Base-by-base conservation (phyloP, 2,113 vertebrate species). In the Pyxicephalus adspersus region DNA sequence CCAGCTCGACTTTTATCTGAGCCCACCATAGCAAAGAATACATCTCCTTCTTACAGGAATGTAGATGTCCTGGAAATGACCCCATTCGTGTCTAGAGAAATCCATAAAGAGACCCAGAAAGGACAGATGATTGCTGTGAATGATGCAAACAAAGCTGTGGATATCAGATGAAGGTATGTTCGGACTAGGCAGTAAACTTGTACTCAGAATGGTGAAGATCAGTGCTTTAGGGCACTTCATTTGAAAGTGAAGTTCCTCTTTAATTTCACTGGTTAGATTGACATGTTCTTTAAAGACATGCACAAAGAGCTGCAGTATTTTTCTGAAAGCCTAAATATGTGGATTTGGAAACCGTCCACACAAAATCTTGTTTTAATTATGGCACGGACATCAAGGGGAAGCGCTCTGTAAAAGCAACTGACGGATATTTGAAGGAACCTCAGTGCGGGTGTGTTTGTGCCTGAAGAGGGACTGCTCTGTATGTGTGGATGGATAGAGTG, bases 281-380 rank as follows among this genome's bases (percentile, higher is more conserved):
- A 17, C 29, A 1, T 25, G 22, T 60, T 13, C 72, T 72, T 0
- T 23, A 81, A 23, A 52, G 65, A 23, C 11, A 5, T 18, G 4
- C 18, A 38, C 19, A 61, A 25, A 52, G 60, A 25, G 15, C 68
- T 34, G 45, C 8, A 34, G 38, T 73, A 23, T 63, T 60, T 61
- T 51, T 54, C 34, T 19, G 34, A 55, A 31, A 8, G 23, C 23
- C 64, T 68, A 68, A 25, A 81, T 72, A 73, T 34, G 28, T 25
- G 60, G 45, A 73, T 55, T 81, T 81, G 78, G 78, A 67, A 73
- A 38, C 58, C 73, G 64, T 54, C 58, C 28, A 22, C 28, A 55
- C 26, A 64, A 81, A 81, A 73, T 64, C 38, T 81, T 81, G 67
- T 81, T 81, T 81, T 64, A 81, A 81, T 81, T 64, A 81, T 64